A percentile compares a stretch with the other conserved stretches of the same genome.
Evolutionary conservation across 2,888 invertebrate species (phyloP).

Genomic region (Leucophenga montana): DNA sequence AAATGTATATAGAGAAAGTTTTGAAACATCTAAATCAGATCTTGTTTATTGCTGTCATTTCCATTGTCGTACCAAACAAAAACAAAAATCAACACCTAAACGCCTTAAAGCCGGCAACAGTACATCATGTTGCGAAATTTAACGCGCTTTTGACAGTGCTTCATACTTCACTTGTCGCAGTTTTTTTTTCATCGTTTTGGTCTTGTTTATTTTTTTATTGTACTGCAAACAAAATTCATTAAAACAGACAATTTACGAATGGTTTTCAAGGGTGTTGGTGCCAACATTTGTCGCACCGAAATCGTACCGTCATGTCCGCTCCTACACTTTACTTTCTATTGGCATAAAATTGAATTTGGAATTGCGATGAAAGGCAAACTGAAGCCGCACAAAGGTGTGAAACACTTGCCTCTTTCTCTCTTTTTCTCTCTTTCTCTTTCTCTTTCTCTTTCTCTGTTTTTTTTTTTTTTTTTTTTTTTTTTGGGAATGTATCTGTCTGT

Average conservation of each 20-base stretch:
- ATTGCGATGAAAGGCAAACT: slow-evolving; percentile 1
- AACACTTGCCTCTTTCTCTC: slow-evolving; percentile 40
- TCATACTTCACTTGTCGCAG: slow-evolving; percentile 28
- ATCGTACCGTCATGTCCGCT: background rate
- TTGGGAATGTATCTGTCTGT: background rate
- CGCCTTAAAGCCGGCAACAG: slow-evolving; percentile 42
- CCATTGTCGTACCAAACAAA: no score
- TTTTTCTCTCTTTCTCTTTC: no score
- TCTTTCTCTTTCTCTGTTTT: no score
- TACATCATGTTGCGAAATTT: slow-evolving; percentile 18
- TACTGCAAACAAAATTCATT: slow-evolving; percentile 54
- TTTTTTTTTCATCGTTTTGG: background rate
- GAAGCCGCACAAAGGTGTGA: slow-evolving; percentile 62
- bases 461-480: no score
- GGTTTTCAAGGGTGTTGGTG: slow-evolving; percentile 18
- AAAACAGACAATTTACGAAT: slow-evolving; percentile 41
- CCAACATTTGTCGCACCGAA: background rate
- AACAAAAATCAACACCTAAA: slow-evolving; percentile 26
- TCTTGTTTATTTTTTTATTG: background rate
- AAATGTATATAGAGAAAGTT: no score
- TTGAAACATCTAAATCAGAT: no score
- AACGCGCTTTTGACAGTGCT: slow-evolving; percentile 22
- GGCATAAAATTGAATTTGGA: slow-evolving; percentile 56
- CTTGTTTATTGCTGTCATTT: no score
- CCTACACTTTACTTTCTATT: background rate